A percentile compares a stretch with the other conserved stretches of the same genome.
These are phyloP conservation scores for Tauraco hartlaubi DNA, from an alignment of 2,797 vertebrate genomes.

Conservation along the genomic window DNA sequence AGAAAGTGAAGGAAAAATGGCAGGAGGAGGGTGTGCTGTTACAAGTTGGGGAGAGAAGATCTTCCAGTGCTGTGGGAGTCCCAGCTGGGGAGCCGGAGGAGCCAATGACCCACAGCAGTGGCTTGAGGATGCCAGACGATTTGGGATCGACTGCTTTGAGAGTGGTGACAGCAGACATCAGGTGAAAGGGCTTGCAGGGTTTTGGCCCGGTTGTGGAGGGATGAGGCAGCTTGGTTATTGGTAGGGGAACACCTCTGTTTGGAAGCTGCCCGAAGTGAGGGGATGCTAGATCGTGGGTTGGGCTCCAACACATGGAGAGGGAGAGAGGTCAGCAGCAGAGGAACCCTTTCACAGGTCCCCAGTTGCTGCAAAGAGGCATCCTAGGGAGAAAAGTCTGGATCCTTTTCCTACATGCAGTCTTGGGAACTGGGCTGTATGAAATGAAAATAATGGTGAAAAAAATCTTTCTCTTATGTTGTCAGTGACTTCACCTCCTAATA, in stretches of 20 bases:
- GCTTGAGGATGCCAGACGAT: neutral
- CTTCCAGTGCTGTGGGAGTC: neutral
- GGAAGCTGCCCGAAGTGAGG: neutral
- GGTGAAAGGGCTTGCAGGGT: neutral
- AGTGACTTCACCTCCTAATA: neutral
- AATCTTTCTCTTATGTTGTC: neutral
- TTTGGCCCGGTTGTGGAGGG: neutral
- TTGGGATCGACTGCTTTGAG: accelerated
- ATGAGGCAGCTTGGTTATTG: neutral
- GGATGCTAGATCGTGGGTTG: neutral
- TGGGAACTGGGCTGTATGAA: neutral
- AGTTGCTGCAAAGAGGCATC: neutral
- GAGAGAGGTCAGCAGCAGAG: neutral
- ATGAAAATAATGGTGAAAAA: neutral
- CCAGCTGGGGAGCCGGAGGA: neutral
- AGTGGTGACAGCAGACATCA: neutral
- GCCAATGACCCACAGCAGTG: neutral
- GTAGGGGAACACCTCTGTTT: neutral
- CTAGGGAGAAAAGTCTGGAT: neutral
- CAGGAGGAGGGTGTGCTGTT: neutral
- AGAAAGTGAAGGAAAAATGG: neutral
- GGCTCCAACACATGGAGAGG: neutral
- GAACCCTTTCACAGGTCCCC: neutral
- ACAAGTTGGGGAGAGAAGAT: neutral
- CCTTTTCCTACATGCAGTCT: accelerated